A percentile compares a stretch with the other conserved stretches of the same genome.
Evolutionary conservation across 2,888 invertebrate species (phyloP).

Genomic region (Clepsis dumicolana): DNA sequence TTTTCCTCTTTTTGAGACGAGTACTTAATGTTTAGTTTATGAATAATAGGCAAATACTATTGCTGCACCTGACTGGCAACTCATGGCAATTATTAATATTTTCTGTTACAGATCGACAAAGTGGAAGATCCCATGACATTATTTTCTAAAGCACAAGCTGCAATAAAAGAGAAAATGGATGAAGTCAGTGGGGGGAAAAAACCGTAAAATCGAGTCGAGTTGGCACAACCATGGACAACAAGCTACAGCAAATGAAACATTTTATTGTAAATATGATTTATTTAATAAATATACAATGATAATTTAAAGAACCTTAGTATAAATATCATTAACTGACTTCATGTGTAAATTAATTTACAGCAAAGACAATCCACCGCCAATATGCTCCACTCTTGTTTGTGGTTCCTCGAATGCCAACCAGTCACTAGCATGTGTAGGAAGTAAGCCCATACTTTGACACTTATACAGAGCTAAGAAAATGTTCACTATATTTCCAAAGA

Average conservation of each 20-base stretch:
- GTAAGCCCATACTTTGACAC: conserved; percentile 98
- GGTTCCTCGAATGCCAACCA: conserved; percentile 99
- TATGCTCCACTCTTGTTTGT: conserved; percentile 93
- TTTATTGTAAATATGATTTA: conserved; percentile 73
- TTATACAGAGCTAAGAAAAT: conserved; percentile 97
- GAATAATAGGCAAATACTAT: too few species aligned
- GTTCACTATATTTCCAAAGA: conserved; percentile 97
- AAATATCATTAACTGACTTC: conserved; percentile 61
- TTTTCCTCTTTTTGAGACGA: too few species aligned
- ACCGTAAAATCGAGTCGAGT: conserved; percentile 59
- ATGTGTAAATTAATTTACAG: conserved; percentile 67
- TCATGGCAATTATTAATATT: background rate
- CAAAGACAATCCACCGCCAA: conserved; percentile 92
- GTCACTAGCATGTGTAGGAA: conserved; percentile 98
- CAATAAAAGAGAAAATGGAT: conserved; percentile 88
- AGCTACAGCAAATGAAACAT: conserved; percentile 52
- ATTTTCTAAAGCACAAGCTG: conserved; percentile 89
- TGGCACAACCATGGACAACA: conserved; percentile 49
- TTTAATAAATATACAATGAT: conserved; percentile 64
- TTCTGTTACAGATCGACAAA: conserved; percentile 90
- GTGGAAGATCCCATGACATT: conserved; percentile 93
- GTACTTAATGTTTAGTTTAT: too few species aligned
- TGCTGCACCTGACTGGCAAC: background rate
- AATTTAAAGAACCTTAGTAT: conserved; percentile 64
- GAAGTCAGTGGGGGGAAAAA: conserved; percentile 74